A percentile compares a stretch with the other conserved stretches of the same genome.
Evolutionary conservation across 2,797 vertebrate species (phyloP).

Genomic region (Petrocephalus sullivani): DNA sequence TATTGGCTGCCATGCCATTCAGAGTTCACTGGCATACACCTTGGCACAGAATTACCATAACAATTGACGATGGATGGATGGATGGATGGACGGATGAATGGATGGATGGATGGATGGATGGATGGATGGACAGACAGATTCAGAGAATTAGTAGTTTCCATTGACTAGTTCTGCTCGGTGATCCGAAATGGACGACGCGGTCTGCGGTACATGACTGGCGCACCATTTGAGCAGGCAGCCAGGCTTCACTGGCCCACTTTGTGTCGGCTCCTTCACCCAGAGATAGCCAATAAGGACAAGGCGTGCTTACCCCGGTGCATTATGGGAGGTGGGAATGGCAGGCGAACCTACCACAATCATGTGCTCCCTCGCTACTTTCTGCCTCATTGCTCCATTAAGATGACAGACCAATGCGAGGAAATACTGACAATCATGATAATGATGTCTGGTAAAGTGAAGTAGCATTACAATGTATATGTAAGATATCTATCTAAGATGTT

Average conservation of each 20-base stretch:
- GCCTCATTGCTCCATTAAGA: not conserved
- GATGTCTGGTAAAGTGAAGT: not conserved
- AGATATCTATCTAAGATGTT: no score
- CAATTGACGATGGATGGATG: not conserved
- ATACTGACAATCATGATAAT: not conserved
- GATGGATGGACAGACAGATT: not conserved
- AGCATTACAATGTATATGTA: not conserved
- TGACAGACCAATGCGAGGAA: not conserved
- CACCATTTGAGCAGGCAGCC: not conserved
- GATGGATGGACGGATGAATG: not conserved
- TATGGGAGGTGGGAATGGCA: not conserved
- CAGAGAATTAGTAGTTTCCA: not conserved
- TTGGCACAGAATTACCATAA: not conserved
- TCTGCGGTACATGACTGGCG: not conserved
- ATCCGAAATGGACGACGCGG: not conserved
- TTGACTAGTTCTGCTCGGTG: not conserved
- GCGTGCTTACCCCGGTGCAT: not conserved
- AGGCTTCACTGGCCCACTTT: not conserved
- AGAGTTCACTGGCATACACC: not conserved
- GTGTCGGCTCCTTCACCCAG: not conserved
- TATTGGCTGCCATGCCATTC: not conserved
- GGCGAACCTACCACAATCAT: not conserved
- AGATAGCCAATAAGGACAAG: not conserved
- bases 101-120: not conserved
- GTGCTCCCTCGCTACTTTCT: not conserved